These are phyloP conservation scores for Dinocampus coccinellae DNA, from an alignment of 2,888 invertebrate genomes.

Conservation along the genomic window DNA sequence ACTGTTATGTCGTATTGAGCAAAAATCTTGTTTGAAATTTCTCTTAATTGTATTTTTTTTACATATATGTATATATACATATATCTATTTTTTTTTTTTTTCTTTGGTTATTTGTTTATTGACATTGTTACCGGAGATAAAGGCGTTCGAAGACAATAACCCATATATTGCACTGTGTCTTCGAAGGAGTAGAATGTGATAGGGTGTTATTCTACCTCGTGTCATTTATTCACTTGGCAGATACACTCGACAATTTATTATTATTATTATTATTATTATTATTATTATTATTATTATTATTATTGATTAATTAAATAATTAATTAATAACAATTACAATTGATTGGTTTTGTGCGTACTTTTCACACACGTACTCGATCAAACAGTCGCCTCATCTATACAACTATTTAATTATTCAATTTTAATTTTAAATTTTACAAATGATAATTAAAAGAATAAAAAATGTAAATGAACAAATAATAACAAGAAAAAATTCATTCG, in stretches of 20 bases:
- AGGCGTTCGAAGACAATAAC: conserved; percentile 5
- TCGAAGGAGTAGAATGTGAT: conserved; percentile 63
- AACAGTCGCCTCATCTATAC: background rate
- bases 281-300: background rate
- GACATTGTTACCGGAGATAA: conserved; percentile 18
- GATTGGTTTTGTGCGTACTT: conserved; percentile 51
- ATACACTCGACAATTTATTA: conserved; percentile 1
- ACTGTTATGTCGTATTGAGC: too few species aligned
- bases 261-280: background rate
- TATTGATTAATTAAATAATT: too few species aligned
- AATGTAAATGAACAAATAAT: background rate
- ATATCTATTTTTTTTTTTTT: background rate
- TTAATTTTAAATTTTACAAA: background rate
- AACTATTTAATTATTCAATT: background rate
- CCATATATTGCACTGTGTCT: conserved; percentile 14
- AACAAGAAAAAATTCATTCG: background rate
- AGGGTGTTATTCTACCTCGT: conserved; percentile 58
- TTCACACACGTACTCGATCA: conserved; percentile 24
- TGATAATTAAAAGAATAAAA: background rate
- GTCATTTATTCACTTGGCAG: conserved; percentile 24
- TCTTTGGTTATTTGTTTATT: conserved; percentile 9
- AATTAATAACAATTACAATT: conserved; percentile 52
- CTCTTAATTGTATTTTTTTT: background rate
- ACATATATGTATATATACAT: too few species aligned
- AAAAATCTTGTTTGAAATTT: background rate